Conservation (phyloP, 2,113 vertebrate species). For the Bubo bubo region DNA sequence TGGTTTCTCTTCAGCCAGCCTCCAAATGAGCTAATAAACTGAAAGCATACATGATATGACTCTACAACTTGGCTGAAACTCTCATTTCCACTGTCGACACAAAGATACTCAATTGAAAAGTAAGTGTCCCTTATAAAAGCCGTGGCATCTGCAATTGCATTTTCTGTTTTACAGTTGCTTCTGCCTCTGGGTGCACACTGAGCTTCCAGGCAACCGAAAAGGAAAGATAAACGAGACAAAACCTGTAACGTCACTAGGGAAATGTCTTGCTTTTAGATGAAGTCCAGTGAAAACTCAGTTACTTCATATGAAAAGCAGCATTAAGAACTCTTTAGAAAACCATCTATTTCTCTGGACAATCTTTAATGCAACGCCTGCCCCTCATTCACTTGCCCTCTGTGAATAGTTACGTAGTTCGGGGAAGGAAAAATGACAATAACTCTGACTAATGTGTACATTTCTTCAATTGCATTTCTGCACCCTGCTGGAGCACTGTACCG, state of each 20-base stretch:
- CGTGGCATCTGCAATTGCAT: constrained; percentile 20
- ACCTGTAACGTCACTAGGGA: background rate
- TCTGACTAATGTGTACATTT: background rate
- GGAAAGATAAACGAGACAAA: background rate
- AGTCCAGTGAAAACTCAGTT: background rate
- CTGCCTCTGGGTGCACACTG: background rate
- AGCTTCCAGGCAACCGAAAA: background rate
- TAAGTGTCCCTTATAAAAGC: constrained; percentile 8
- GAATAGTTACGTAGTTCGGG: background rate
- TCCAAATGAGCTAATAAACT: constrained; percentile 69
- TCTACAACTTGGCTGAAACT: constrained; percentile 34
- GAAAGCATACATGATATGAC: constrained; percentile 55
- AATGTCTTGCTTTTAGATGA: constrained; percentile 1
- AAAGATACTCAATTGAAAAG: constrained; percentile 18
- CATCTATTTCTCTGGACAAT: background rate
- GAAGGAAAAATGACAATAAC: constrained; percentile 24
- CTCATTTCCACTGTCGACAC: constrained; percentile 36
- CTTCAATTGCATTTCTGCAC: background rate
- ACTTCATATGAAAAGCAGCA: background rate
- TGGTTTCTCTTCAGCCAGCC: constrained; percentile 54
- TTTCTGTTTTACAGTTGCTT: constrained; percentile 30
- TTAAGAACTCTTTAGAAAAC: background rate
- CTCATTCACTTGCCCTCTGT: background rate
- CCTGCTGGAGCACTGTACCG: background rate
- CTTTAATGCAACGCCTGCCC: background rate